Evolutionary conservation across 2,797 vertebrate genomes (phyloP).

Genomic region (Chloroceryle inda): DNA sequence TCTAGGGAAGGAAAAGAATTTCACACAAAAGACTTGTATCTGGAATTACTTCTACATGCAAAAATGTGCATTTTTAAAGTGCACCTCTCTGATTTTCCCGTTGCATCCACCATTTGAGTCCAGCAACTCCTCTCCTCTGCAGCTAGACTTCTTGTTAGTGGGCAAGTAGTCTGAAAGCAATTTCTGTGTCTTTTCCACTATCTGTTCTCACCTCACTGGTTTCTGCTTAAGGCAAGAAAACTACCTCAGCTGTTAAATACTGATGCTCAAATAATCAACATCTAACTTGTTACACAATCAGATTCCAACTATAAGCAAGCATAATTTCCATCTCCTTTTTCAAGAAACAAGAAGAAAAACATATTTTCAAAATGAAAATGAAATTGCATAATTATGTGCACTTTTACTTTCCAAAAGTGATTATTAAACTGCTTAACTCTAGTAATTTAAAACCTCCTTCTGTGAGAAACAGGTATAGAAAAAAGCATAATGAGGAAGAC

Average conservation of each 20-base stretch:
- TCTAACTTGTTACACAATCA: conserved; percentile 16
- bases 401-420: conserved; percentile 23
- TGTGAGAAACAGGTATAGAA: neutral
- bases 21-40: neutral
- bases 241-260: conserved; percentile 13
- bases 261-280: conserved; percentile 36
- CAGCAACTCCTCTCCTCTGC: neutral
- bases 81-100: neutral
- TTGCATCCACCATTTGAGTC: neutral
- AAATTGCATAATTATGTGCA: conserved; percentile 9
- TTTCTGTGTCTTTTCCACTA: neutral
- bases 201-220: conserved; percentile 15
- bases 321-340: neutral
- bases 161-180: neutral
- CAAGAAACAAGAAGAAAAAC: conserved; percentile 39
- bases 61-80: neutral
- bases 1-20: neutral
- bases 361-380: conserved; percentile 27
- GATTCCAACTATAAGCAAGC: conserved; percentile 17
- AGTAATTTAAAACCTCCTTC: conserved; percentile 8
- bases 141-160: neutral
- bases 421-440: conserved; percentile 37
- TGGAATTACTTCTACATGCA: neutral
- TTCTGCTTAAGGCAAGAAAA: conserved; percentile 32
- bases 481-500: neutral